Evolutionary conservation across 2,797 vertebrate genomes (phyloP).

Genomic region (Florisuga fusca): DNA sequence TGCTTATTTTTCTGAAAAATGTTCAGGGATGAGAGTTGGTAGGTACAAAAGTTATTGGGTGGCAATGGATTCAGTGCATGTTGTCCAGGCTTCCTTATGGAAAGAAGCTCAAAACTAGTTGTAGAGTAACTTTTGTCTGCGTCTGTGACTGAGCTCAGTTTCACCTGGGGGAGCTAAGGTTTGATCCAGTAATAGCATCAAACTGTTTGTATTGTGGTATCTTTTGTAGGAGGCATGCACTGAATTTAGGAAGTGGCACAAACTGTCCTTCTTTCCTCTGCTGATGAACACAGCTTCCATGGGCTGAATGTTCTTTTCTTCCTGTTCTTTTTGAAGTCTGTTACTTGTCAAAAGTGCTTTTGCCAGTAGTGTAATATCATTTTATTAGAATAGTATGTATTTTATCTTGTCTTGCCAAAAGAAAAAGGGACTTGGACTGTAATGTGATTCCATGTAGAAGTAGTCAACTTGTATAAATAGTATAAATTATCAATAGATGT

Average conservation of each 20-base stretch:
- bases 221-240: background rate
- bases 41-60: background rate
- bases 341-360: background rate
- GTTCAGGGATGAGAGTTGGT: background rate
- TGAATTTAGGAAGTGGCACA: background rate
- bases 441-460: background rate
- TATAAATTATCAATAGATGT: background rate
- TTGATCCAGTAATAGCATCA: background rate
- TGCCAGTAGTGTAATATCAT: accelerated
- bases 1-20: background rate
- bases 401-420: background rate
- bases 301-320: background rate
- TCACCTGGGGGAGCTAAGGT: background rate
- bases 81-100: background rate
- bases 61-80: background rate
- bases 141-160: background rate
- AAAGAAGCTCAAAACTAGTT: background rate
- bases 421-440: background rate
- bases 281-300: background rate
- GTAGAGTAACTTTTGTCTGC: background rate
- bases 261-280: background rate
- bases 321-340: background rate
- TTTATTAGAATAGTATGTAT: background rate
- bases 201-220: background rate
- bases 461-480: background rate